phyloP scores from a whole-genome alignment of 2,888 invertebrate genomes.

The Meteorus cinctellus region DNA sequence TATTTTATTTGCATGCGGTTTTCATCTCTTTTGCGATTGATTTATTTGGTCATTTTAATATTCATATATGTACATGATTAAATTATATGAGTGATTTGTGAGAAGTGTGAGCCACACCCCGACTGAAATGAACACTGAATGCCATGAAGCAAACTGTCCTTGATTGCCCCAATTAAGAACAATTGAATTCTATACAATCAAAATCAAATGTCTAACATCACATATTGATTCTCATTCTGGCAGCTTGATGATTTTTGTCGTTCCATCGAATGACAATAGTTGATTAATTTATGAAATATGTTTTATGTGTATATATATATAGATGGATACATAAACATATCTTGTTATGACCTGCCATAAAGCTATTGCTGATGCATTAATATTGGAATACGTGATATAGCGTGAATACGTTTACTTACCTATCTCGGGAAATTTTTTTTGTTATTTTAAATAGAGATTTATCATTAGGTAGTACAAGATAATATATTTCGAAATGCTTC shows the following conservation, averaged over 20 bases:
- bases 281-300: not conserved
- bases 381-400: not conserved
- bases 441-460: not conserved
- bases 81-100: conserved; percentile 35
- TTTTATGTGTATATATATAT: no score
- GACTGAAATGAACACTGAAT: conserved; percentile 53
- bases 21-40: not conserved
- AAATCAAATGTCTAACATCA: not conserved
- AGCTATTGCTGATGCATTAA: not conserved
- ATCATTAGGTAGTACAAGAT: not conserved
- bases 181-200: conserved; percentile 3
- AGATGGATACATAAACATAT: not conserved
- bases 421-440: not conserved
- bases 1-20: conserved; percentile 20
- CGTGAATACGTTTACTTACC: not conserved
- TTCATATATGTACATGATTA: conserved; percentile 35
- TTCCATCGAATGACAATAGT: not conserved
- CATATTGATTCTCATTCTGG: no score
- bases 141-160: conserved; percentile 34
- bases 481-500: not conserved
- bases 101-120: conserved; percentile 59
- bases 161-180: conserved; percentile 1
- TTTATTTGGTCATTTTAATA: not conserved
- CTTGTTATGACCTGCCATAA: not conserved
- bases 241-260: not conserved